These are phyloP conservation scores for Limanda limanda DNA, from an alignment of 2,113 vertebrate species.

Conservation along the genomic window DNA sequence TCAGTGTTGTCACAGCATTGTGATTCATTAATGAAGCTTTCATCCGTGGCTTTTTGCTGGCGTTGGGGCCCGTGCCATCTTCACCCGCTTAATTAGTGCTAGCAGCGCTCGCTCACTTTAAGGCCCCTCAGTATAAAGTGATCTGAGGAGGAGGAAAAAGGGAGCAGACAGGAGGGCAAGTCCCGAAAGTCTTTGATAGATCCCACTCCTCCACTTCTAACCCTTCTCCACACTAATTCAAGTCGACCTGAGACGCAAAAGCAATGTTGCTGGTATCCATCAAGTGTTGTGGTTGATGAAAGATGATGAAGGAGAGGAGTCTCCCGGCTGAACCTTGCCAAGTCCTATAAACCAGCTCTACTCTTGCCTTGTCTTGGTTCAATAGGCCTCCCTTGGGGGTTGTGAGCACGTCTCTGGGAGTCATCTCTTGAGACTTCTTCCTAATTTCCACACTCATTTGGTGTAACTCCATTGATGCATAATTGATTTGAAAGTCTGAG, in stretches of 20 bases:
- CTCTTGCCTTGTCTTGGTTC: conserved; percentile 17
- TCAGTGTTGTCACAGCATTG: conserved; percentile 65
- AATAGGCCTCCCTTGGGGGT: conserved; percentile 3
- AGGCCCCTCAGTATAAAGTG: conserved; percentile 33
- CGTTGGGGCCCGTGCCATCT: conserved; percentile 31
- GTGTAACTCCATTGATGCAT: conserved; percentile 26
- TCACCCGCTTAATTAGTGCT: conserved; percentile 64
- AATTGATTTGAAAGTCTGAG: conserved; percentile 45
- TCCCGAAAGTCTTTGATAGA: conserved; percentile 52
- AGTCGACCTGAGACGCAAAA: conserved; percentile 26
- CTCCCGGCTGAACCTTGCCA: conserved; percentile 24
- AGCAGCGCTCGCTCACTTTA: conserved; percentile 50
- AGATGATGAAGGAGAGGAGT: conserved; percentile 32
- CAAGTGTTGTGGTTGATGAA: conserved; percentile 23
- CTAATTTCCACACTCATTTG: conserved; percentile 2
- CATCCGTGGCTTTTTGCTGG: conserved; percentile 53
- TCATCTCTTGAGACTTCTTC: conserved; percentile 3
- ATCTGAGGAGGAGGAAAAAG: conserved; percentile 44
- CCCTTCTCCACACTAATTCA: conserved; percentile 13
- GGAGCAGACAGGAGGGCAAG: conserved; percentile 43
- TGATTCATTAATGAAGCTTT: conserved; percentile 71
- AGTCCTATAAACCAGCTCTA: neutral
- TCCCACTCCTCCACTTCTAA: conserved; percentile 21
- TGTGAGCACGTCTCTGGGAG: conserved; percentile 5
- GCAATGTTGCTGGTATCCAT: conserved; percentile 22